Evolutionary conservation across 2,888 invertebrate genomes (phyloP).

Genomic region (Scaeva pyrastri): DNA sequence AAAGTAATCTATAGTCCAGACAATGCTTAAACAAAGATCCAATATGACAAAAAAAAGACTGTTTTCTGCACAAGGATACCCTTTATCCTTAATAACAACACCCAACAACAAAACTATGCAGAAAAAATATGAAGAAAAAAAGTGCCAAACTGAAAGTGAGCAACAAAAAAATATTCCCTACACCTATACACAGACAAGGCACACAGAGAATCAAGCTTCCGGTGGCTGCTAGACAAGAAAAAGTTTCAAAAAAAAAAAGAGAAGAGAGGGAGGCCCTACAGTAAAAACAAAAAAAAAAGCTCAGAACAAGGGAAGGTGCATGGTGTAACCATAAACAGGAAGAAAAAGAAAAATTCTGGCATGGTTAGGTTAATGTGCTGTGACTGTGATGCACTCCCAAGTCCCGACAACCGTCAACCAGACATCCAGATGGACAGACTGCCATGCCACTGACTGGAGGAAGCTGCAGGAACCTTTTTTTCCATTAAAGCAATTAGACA

Average conservation of each 20-base stretch:
- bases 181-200: slow-evolving; percentile 16
- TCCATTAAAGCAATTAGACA: slow-evolving; percentile 73
- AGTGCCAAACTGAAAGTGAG: slow-evolving; percentile 28
- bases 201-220: slow-evolving; percentile 60
- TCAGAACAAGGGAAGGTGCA: slow-evolving; percentile 48
- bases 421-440: not conserved
- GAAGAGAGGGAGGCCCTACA: not conserved
- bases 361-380: slow-evolving; percentile 68
- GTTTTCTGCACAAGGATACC: slow-evolving; percentile 15
- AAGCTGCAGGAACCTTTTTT: slow-evolving; percentile 43
- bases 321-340: slow-evolving; percentile 57
- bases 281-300: slow-evolving; percentile 9
- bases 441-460: not conserved
- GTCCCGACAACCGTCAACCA: not conserved
- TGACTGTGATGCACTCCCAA: slow-evolving; percentile 4
- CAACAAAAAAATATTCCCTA: slow-evolving; percentile 26
- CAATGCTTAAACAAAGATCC: slow-evolving; percentile 61
- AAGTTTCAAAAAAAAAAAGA: slow-evolving; percentile 19
- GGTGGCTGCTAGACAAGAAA: slow-evolving; percentile 59
- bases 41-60: slow-evolving; percentile 31
- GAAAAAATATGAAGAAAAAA: too few relatives aligned
- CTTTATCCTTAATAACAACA: slow-evolving; percentile 11
- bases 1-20: slow-evolving; percentile 61
- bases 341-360: slow-evolving; percentile 46
- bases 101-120: not conserved